These are phyloP conservation scores for Anastatus disparis DNA, from an alignment of 1,140 invertebrate species.

Conservation along the genomic window DNA sequence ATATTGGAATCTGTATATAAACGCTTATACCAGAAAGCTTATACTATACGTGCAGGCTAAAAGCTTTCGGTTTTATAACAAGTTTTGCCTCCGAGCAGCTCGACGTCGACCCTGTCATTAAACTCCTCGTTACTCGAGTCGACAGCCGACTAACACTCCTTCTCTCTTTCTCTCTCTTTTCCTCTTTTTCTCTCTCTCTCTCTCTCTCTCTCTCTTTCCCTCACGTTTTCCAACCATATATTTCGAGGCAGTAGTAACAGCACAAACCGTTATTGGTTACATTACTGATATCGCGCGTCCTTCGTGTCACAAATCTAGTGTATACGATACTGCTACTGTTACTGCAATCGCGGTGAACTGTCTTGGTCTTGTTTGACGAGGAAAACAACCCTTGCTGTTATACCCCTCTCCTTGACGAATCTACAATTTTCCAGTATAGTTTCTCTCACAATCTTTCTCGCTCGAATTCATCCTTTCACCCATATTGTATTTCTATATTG, in stretches of 20 bases:
- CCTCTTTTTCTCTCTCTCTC: too few species aligned
- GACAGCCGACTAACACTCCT: constrained; percentile 42
- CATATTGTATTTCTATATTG: too few species aligned
- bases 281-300: constrained; percentile 56
- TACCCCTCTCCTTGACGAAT: too few species aligned
- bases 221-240: constrained; percentile 37
- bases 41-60: neutral
- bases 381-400: constrained; percentile 13
- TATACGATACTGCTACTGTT: too few species aligned
- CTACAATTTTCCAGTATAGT: too few species aligned
- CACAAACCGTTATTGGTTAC: constrained; percentile 55
- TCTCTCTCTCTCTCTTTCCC: too few species aligned
- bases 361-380: constrained; percentile 42
- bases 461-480: too few species aligned
- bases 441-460: too few species aligned
- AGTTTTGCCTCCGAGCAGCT: constrained; percentile 50
- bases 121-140: constrained; percentile 55
- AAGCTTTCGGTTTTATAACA: constrained; percentile 36
- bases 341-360: constrained; percentile 50
- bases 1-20: too few species aligned
- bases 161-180: too few species aligned
- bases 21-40: neutral
- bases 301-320: constrained; percentile 47
- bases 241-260: neutral
- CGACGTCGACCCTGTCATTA: constrained; percentile 55